These are phyloP conservation scores for Sebastes minor DNA, from an alignment of 2,797 vertebrate genomes.

Conservation along the genomic window DNA sequence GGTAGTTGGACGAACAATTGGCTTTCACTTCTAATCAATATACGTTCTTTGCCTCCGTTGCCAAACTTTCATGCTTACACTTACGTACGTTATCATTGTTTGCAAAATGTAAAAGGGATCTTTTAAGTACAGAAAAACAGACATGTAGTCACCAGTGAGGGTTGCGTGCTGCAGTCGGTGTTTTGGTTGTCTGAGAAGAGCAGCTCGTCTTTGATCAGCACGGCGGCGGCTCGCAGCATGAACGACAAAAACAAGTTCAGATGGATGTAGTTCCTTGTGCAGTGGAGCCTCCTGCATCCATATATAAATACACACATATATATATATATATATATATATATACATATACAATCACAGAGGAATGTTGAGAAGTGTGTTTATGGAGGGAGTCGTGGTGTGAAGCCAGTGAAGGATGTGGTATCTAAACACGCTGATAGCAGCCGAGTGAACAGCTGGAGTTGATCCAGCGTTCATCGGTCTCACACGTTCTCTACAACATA, in stretches of 20 bases:
- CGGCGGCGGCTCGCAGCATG: constrained; percentile 89
- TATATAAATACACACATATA: constrained; percentile 13
- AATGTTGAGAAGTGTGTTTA: constrained; percentile 60
- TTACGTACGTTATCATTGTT: no score
- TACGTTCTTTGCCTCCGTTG: no score
- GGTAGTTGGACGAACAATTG: no score
- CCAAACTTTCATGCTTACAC: no score
- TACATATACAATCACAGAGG: neutral
- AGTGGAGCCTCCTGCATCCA: constrained; percentile 89
- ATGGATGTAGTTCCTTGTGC: constrained; percentile 96
- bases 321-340: neutral
- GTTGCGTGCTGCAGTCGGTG: constrained; percentile 73
- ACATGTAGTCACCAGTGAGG: constrained; percentile 77
- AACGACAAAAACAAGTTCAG: constrained; percentile 95
- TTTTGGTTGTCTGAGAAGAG: constrained; percentile 85
- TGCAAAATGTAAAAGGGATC: no score
- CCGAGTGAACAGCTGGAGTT: constrained; percentile 48
- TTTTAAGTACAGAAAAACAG: neutral
- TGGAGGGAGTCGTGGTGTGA: constrained; percentile 39
- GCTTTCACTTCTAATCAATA: no score
- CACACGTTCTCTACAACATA: neutral
- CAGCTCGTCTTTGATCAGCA: constrained; percentile 89
- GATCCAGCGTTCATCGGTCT: constrained; percentile 11
- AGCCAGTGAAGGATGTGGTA: constrained; percentile 42
- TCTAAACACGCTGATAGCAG: constrained; percentile 48